These are phyloP conservation scores for Podargus strigoides DNA, from an alignment of 2,797 vertebrate species.

Conservation along the genomic window DNA sequence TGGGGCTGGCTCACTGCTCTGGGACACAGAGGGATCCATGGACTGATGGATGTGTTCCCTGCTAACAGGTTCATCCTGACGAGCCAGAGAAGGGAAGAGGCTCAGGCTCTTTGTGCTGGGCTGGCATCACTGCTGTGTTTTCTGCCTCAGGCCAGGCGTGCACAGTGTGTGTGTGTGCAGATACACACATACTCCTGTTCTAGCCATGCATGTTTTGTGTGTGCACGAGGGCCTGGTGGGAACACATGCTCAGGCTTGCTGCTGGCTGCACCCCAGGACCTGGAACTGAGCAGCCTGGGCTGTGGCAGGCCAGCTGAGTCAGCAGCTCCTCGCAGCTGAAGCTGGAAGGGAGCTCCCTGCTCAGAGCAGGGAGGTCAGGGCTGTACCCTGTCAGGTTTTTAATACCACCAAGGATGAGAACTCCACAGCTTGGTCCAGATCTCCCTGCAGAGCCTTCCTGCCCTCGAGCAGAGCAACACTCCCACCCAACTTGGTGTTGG, in stretches of 20 bases:
- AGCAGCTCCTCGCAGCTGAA: not conserved
- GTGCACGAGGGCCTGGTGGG: not conserved
- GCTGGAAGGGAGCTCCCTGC: not conserved
- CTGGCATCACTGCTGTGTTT: not conserved
- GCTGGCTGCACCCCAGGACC: not conserved
- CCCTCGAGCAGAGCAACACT: too few species aligned
- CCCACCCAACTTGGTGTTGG: too few species aligned
- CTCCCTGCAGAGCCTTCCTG: too few species aligned
- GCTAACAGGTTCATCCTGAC: constrained; percentile 4
- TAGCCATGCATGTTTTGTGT: not conserved
- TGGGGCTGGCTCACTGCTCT: not conserved
- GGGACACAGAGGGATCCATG: not conserved
- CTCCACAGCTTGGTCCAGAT: too few species aligned
- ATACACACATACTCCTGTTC: not conserved
- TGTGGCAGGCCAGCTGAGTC: not conserved
- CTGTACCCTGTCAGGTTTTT: not conserved
- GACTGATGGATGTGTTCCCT: fast-evolving
- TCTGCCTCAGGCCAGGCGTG: not conserved
- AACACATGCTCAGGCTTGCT: not conserved
- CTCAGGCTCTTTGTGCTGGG: not conserved
- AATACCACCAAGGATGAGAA: not conserved
- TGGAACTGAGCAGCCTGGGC: not conserved
- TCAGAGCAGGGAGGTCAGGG: not conserved
- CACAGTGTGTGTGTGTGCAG: not conserved
- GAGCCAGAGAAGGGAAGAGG: not conserved